Base-by-base conservation (phyloP, 92 coral and sea anemone genomes). In the Diadumene lineata region DNA sequence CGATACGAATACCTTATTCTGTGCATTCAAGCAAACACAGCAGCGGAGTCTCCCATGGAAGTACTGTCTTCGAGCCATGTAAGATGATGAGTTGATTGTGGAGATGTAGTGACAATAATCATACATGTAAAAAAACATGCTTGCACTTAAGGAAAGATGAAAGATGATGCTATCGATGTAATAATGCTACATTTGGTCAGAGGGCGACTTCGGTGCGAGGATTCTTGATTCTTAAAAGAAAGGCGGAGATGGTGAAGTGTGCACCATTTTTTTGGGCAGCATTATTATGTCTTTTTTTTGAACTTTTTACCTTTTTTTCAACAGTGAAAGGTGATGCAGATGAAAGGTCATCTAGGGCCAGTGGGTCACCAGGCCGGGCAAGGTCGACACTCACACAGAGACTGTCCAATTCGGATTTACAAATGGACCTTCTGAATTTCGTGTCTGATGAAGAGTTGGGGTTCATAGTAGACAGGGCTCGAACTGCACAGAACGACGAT, bases 311-410 rank as follows among this genome's bases (percentile, higher is more conserved):
- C 4, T 73, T 71, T 26, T 70, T 44, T 29, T 24, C 72, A 65
- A 15, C 50, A 82, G 84, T 78, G 13, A 77, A 82, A 63, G 84
- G n/a, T n/a, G n/a, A 61, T 43, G 87, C 80, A 18, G 90, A 74
- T 1, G 70, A 44, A 11, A 73, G 82, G 60, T 75, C 82, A 11
- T 56, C 21, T 8, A 65, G 79, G 21, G 79, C 48, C 21, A 48
- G 70, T 6, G 79, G 79, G 11, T 88, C 93, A 16, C 80, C 93
- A 28, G 81, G 85, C 57, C 81, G 87, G 15, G 70, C 87, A 0
- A 79, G 50, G 22, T 91, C 97, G 18, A 81, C 88, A 32, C 78
- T 86, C 50, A 89, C 90, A 43, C 93, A 91, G 46, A 71, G 91
- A 50, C 75, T 84, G 19, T 89, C 87, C 15, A 91, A 66, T 66